Evolutionary conservation across 2,888 invertebrate genomes (phyloP), one percentile per base, ranked within the genome.

Genomic region (Aspidapion aeneum): DNA sequence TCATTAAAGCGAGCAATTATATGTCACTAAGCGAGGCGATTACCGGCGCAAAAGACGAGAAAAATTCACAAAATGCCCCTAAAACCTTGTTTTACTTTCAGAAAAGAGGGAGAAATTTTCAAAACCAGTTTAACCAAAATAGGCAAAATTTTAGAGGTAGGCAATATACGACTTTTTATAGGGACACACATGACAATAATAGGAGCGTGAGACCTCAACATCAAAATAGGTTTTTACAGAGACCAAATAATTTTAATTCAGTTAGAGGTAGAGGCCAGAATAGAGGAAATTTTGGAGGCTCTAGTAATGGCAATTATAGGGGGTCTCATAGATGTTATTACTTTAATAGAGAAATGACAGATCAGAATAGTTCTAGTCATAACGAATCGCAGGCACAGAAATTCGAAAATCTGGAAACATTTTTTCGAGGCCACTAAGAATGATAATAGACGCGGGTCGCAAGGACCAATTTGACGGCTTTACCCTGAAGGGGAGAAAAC

Each of bases 1-100:
- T 62, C 18, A 52, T 62, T 16, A 62, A 58, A 62, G 58, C 62
- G 16, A 18, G 62, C 2, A 60, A 60, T 21, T 58, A 62, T 49
- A 48, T 56, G 3, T 19, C n/a, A 21, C 52, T 62, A 22, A 22
- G 18, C 3, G 58, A 62, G 12, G 62, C 51, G 12, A 62, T 62
- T n/a, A 17, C 2, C 17, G 57, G 61, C 9, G 61, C 57, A 16
- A 56, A 61, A 57, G 56, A 58, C 12, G 61, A 61, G 22, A 48
- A 62, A 35, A 7, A 35, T 35, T 35, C 35, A 12, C 3, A 35
- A 35, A 35, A 35, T 35, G 12, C 35, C 35, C 35, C 35, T 7
- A 35, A 35, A 35, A 35, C 5, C 3, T 7, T 35, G 12, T 35
- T 35, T 35, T 12, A 35, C 35, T 35, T 35, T 35, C 35, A 35